These are phyloP conservation scores for Neolamprologus variostigma DNA, from an alignment of 2,113 vertebrate species.

Conservation along the genomic window DNA sequence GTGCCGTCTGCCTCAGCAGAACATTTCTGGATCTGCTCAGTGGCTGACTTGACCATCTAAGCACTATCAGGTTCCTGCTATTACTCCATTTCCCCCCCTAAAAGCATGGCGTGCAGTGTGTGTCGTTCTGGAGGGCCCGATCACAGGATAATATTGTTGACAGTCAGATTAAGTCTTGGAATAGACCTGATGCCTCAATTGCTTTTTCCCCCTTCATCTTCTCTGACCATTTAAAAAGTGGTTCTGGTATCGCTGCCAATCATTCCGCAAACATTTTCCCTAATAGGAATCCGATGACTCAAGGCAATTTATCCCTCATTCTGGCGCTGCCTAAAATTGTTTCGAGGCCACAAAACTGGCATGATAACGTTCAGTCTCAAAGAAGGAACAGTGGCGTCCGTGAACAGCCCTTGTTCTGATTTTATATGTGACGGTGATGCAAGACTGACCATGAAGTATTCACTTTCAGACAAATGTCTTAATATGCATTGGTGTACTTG, in stretches of 20 bases:
- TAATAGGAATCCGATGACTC: constrained; percentile 55
- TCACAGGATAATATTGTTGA: constrained; percentile 40
- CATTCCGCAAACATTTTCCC: constrained; percentile 50
- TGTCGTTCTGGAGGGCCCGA: background rate
- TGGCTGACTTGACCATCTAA: constrained; percentile 10
- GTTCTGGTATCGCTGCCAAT: constrained; percentile 47
- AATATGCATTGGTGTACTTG: background rate
- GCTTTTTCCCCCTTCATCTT: constrained; percentile 39
- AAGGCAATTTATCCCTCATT: constrained; percentile 31
- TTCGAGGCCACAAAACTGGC: constrained; percentile 23
- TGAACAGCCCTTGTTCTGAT: background rate
- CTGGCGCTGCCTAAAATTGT: constrained; percentile 25
- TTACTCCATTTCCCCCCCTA: background rate
- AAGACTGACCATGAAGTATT: background rate
- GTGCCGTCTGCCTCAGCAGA: background rate
- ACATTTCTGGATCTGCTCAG: constrained; percentile 19
- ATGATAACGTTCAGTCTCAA: constrained; percentile 6
- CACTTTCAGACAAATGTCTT: background rate
- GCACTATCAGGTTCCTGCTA: constrained; percentile 36
- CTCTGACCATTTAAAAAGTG: constrained; percentile 44
- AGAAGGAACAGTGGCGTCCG: background rate
- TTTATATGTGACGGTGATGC: constrained; percentile 1
- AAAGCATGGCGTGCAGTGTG: constrained; percentile 2
- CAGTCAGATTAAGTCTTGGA: constrained; percentile 54
- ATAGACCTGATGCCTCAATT: constrained; percentile 24